phyloP scores from a whole-genome alignment of 2,113 vertebrate genomes.

The Ahaetulla prasina region DNA sequence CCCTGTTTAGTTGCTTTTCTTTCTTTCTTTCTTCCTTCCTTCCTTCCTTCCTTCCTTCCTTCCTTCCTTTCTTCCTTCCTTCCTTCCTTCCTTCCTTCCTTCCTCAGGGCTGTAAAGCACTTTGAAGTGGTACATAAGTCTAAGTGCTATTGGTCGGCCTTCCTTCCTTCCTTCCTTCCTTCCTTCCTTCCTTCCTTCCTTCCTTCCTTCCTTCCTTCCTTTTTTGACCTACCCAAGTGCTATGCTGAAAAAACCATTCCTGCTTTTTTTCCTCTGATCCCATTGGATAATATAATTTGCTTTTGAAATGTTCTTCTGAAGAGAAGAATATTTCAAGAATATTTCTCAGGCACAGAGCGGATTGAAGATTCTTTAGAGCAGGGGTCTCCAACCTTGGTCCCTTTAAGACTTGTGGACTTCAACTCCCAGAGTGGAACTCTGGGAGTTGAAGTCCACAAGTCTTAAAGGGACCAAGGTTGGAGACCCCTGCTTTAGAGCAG shows the following conservation, averaged over 20 bases:
- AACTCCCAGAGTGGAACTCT: too few relatives aligned
- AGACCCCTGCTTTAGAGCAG: too few relatives aligned
- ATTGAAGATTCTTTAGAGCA: not conserved
- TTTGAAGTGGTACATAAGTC: too few relatives aligned
- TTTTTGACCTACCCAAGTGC: not conserved
- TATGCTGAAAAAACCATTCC: not conserved
- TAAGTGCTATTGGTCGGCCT: too few relatives aligned
- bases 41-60: accelerated
- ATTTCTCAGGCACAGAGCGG: not conserved
- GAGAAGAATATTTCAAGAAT: not conserved
- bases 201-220: not conserved
- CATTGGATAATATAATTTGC: not conserved
- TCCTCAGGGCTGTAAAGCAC: too few relatives aligned
- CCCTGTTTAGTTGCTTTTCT: not conserved
- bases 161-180: too few relatives aligned
- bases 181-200: not conserved
- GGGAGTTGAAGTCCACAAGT: too few relatives aligned
- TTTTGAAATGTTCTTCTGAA: not conserved
- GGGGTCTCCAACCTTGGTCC: too few relatives aligned
- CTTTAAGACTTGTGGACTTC: too few relatives aligned
- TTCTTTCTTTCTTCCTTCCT: not conserved
- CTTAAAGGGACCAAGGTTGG: too few relatives aligned
- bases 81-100: not conserved
- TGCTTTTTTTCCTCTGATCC: not conserved
- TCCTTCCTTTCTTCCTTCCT: not conserved